Evolutionary conservation across 2,888 invertebrate genomes (phyloP).

Genomic region (Cerastis leucographa): DNA sequence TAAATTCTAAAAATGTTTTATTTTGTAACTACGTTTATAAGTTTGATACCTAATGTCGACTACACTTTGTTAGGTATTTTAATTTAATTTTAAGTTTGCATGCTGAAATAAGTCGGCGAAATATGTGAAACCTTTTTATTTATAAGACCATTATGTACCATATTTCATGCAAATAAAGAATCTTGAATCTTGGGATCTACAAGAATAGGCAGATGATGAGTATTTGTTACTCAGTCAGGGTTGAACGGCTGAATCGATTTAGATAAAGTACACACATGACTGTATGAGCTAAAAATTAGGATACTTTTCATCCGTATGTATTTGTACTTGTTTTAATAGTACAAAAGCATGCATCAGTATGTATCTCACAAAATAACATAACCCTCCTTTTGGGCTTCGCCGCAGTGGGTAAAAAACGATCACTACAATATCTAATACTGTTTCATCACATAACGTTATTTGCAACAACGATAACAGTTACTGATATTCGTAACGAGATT

Average conservation of each 20-base stretch:
- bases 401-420: background rate
- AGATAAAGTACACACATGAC: background rate
- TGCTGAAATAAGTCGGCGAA: no score
- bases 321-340: background rate
- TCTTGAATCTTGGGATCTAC: no score
- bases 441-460: conserved; percentile 29
- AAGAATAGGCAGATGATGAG: background rate
- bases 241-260: background rate
- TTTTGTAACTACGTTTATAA: no score
- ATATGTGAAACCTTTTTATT: no score
- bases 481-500: conserved; percentile 40
- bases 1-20: no score
- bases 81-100: no score
- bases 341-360: background rate
- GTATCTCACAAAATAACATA: background rate
- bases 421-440: background rate
- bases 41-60: no score
- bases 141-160: no score
- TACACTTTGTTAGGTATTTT: no score
- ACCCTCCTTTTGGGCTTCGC: no score
- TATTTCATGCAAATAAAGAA: no score
- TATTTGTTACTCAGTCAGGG: background rate
- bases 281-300: background rate
- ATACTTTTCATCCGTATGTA: background rate
- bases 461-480: conserved; percentile 27